Conservation (phyloP, 2,797 vertebrate species). For the Delichon dasypus region DNA sequence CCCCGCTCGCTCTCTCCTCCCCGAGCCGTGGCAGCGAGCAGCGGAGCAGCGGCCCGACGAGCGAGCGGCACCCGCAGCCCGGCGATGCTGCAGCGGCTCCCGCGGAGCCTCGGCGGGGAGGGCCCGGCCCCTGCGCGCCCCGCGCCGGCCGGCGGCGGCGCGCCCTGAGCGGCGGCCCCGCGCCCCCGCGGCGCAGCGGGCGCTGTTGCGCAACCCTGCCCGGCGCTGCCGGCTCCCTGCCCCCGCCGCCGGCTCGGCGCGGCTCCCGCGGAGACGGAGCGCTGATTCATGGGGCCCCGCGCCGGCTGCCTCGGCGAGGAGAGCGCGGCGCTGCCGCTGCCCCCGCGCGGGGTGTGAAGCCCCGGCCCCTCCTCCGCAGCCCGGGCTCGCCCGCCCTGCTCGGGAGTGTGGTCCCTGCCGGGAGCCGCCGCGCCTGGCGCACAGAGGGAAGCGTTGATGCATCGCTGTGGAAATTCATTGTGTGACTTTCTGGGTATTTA, state of each 20-base stretch:
- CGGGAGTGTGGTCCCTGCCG: conserved; percentile 63
- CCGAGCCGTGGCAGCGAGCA: background rate
- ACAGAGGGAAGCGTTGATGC: conserved; percentile 69
- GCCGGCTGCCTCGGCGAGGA: conserved; percentile 52
- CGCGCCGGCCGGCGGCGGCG: background rate
- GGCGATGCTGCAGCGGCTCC: conserved; percentile 5
- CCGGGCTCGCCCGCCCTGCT: conserved; percentile 57
- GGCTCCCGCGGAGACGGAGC: conserved; percentile 62
- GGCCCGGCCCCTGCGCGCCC: conserved; percentile 16
- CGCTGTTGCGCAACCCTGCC: conserved; percentile 64
- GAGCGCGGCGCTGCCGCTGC: conserved; percentile 69
- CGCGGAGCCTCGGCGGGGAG: background rate
- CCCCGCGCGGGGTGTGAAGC: conserved; percentile 61
- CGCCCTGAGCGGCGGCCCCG: background rate
- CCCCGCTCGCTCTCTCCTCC: background rate
- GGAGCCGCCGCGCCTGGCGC: conserved; percentile 69
- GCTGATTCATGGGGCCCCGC: conserved; percentile 78
- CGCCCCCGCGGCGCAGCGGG: conserved; percentile 28
- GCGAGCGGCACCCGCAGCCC: background rate
- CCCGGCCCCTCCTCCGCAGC: conserved; percentile 64
- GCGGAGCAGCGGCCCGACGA: conserved; percentile 1
- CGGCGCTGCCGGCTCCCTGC: background rate
- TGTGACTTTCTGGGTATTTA: conserved; percentile 79
- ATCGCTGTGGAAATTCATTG: conserved; percentile 74
- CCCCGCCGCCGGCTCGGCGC: background rate